A percentile compares a stretch with the other conserved stretches of the same genome.
phyloP scores from a whole-genome alignment of 2,888 invertebrate genomes.

The Pyralis farinalis region DNA sequence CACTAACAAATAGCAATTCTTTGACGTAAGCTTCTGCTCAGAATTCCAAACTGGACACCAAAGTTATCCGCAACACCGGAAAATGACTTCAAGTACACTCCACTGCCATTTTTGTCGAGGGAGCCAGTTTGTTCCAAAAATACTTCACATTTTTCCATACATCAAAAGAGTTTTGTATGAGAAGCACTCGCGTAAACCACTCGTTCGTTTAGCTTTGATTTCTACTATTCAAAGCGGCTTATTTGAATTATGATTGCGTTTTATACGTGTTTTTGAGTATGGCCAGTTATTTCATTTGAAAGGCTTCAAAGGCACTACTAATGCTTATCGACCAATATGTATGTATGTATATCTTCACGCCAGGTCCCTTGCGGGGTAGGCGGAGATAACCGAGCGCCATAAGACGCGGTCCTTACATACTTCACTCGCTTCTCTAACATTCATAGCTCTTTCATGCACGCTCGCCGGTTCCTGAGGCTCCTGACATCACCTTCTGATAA shows the following conservation, averaged over 20 bases:
- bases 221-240: constrained; percentile 18
- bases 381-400: too few species aligned
- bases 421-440: too few species aligned
- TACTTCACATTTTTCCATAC: constrained; percentile 30
- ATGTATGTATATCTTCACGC: too few species aligned
- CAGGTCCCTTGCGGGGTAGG: too few species aligned
- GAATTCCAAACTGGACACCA: constrained; percentile 19
- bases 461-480: too few species aligned
- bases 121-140: constrained; percentile 31
- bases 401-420: too few species aligned
- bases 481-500: too few species aligned
- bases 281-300: constrained; percentile 6
- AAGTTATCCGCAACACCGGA: constrained; percentile 25
- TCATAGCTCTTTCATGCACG: too few species aligned
- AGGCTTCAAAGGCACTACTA: constrained; percentile 1
- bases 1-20: background rate
- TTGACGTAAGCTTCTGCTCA: constrained; percentile 6
- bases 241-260: constrained; percentile 22
- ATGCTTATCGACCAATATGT: too few species aligned
- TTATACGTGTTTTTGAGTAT: constrained; percentile 11
- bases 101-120: constrained; percentile 15
- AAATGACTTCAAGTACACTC: constrained; percentile 32
- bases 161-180: constrained; percentile 33
- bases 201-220: constrained; percentile 23
- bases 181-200: constrained; percentile 26